Base-by-base conservation (phyloP, 2,113 vertebrate species). In the Cynopterus brachyotis region DNA sequence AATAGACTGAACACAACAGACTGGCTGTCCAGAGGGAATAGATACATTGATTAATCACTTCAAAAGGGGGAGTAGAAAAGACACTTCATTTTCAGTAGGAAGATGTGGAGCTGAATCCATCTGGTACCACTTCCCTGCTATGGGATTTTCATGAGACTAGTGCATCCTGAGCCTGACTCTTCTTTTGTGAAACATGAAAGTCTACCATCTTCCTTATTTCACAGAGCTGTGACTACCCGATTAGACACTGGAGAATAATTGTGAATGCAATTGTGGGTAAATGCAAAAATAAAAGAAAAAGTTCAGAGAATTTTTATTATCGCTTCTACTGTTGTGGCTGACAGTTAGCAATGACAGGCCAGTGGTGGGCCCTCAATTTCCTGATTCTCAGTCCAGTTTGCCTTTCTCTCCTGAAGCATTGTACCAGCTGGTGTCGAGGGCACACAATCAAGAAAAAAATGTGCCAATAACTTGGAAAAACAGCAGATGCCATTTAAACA, bases 381-480 rank as follows among this genome's bases (percentile, higher is more conserved):
- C 53, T 32, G 32, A 82, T 69, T 30, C 16, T 73, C 57, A 89
- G 45, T 35, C 59, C 20, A 78, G 32, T 22, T 9, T 59, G 78
- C 55, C 22, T 40, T n/a, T 53, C 19, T 60, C 3, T 88, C 35
- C 59, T 88, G 40, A 80, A 11, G 75, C 42, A 59, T 2, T 5
- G 26, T 30, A 78, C 69, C 42, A 92, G 55, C 30, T 73, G 30
- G 53, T 37, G 47, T 9, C 1, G 0, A 93, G 72, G 80, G 53
- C 91, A 59, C 62, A 30, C 32, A 76, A 30, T 64, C 70, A 84
- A 91, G 70, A 88, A 50, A 83, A 75, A 92, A 93, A 91, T 93
- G 15, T 91, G 70, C 84, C 26, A n/a, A 64, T 40, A 80, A 11
- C 66, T 85, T 80, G 37, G 64, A 70, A 93, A 97, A 88, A 87